Conservation (phyloP, 2,888 invertebrate species). For the Calliphora vomitoria region DNA sequence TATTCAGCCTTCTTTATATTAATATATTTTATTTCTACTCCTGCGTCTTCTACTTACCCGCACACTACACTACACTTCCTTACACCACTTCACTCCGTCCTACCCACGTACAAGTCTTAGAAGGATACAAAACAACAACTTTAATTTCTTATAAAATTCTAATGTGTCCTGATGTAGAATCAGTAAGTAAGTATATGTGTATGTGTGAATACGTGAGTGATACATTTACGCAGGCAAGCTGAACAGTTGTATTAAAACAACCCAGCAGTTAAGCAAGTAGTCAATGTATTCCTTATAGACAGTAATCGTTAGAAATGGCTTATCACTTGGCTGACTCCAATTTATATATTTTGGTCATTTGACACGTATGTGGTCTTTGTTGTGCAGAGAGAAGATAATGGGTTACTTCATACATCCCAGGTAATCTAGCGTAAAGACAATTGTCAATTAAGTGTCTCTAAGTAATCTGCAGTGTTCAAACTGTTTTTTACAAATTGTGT, state of each 20-base stretch:
- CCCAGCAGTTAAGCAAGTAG: no score
- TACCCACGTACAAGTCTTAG: slow-evolving; percentile 23
- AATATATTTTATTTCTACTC: slow-evolving; percentile 62
- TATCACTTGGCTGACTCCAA: no score
- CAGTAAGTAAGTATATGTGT: slow-evolving; percentile 45
- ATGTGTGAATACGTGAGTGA: slow-evolving; percentile 24
- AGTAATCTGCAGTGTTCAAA: no score
- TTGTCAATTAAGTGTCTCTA: no score
- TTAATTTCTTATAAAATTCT: slow-evolving; percentile 72
- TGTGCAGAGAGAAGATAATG: no score
- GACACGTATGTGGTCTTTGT: no score
- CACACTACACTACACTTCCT: slow-evolving; percentile 26
- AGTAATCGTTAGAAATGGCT: no score
- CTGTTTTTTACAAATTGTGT: no score
- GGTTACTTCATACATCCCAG: no score
- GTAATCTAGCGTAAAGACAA: no score
- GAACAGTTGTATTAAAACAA: slow-evolving; percentile 3
- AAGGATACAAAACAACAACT: slow-evolving; percentile 60
- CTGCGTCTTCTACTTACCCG: slow-evolving; percentile 37
- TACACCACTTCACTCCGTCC: not conserved
- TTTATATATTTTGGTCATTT: no score
- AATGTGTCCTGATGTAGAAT: slow-evolving; percentile 65
- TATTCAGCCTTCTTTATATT: slow-evolving; percentile 69
- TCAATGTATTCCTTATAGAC: no score
- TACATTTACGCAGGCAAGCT: not conserved